A percentile compares a stretch with the other conserved stretches of the same genome.
Conservation (phyloP, 2,888 invertebrate species). For the Scaptomyza tumidula region DNA sequence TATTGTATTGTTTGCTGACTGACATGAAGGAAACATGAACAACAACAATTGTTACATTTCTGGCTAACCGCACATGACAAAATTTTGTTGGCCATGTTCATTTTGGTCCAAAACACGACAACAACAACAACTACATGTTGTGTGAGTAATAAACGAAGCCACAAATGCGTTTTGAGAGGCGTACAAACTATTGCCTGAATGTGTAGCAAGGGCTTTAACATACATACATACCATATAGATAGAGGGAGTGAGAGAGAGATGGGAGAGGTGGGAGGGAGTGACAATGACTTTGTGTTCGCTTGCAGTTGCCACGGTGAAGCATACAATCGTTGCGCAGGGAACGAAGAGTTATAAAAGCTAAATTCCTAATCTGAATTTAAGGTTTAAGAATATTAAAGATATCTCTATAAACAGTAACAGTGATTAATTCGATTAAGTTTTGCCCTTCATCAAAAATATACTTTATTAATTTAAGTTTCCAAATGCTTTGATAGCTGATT, state of each 20-base stretch:
- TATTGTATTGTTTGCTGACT: constrained; percentile 1
- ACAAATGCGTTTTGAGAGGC: constrained; percentile 55
- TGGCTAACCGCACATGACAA: constrained; percentile 53
- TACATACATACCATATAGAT: not conserved
- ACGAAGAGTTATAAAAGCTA: too few species aligned
- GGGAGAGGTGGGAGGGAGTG: too few species aligned
- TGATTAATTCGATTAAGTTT: too few species aligned
- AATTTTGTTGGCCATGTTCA: constrained; percentile 49
- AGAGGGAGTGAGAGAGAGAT: not conserved
- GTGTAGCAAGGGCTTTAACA: not conserved
- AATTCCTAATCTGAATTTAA: too few species aligned
- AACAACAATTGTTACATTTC: constrained; percentile 21
- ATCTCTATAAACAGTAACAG: too few species aligned
- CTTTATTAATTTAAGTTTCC: too few species aligned
- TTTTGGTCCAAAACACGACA: constrained; percentile 21
- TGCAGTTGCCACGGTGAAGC: constrained; percentile 16
- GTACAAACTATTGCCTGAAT: constrained; percentile 31
- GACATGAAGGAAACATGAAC: constrained; percentile 1
- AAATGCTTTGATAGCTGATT: too few species aligned
- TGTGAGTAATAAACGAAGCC: constrained; percentile 60
- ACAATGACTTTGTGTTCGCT: not conserved
- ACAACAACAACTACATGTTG: constrained; percentile 32
- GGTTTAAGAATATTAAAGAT: too few species aligned
- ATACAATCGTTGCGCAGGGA: constrained; percentile 10
- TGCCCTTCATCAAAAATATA: too few species aligned